These are phyloP conservation scores for Gymnopithys bicolor DNA, from an alignment of 2,797 vertebrate genomes.

Conservation along the genomic window DNA sequence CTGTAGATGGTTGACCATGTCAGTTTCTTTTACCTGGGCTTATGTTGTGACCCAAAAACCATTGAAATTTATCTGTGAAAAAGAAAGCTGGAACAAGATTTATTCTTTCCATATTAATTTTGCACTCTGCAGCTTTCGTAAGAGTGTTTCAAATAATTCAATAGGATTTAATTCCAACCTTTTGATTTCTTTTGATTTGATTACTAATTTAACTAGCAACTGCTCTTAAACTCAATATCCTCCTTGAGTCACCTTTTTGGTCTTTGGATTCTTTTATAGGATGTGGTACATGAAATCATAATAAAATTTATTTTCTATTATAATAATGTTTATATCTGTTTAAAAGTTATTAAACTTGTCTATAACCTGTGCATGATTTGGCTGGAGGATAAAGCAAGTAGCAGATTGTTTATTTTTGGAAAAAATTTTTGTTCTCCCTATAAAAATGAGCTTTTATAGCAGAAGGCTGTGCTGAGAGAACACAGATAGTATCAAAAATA, in stretches of 20 bases:
- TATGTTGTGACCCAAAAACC: not conserved
- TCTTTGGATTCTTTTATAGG: not conserved
- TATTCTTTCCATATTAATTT: not conserved
- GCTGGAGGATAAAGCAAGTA: not conserved
- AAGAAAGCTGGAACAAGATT: not conserved
- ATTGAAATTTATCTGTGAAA: not conserved
- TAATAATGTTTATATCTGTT: not conserved
- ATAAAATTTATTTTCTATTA: not conserved
- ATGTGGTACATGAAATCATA: rapidly evolving
- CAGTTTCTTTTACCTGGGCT: not conserved
- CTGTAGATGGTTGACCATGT: not conserved
- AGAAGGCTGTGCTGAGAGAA: not conserved
- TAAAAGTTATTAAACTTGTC: not conserved
- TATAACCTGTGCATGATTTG: not conserved
- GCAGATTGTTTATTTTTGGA: not conserved
- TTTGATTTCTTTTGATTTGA: not conserved
- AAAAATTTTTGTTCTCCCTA: not conserved
- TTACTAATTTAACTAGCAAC: not conserved
- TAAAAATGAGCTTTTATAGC: not conserved
- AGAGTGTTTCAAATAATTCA: not conserved
- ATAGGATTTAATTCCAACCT: rapidly evolving
- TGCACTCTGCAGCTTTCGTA: not conserved
- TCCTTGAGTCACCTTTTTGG: not conserved
- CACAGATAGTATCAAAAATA: not conserved
- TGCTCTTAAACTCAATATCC: not conserved